Evolutionary conservation across 1,140 invertebrate species (phyloP).

Genomic region (Stegodyphus dumicola): DNA sequence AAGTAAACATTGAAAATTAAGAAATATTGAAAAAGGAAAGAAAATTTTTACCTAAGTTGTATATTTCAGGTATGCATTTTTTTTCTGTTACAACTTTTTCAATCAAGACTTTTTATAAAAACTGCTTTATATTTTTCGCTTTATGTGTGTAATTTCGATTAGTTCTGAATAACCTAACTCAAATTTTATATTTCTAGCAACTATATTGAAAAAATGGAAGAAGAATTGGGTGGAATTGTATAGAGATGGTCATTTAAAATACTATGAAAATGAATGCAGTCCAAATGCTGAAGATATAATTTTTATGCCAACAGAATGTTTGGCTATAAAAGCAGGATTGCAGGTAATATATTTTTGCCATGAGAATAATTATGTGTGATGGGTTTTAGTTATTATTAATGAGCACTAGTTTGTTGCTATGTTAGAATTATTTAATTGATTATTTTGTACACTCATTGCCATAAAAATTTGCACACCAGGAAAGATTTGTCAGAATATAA

Average conservation of each 20-base stretch:
- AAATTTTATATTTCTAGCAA: slow-evolving; percentile 18
- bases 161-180: background rate
- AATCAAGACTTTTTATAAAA: too few relatives aligned
- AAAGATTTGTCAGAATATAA: too few relatives aligned
- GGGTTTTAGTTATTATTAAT: too few relatives aligned
- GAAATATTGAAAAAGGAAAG: too few relatives aligned
- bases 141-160: background rate
- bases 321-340: slow-evolving; percentile 63
- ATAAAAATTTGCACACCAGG: too few relatives aligned
- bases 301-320: slow-evolving; percentile 64
- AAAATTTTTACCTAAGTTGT: too few relatives aligned
- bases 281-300: slow-evolving; percentile 66
- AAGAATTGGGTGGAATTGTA: slow-evolving; percentile 68
- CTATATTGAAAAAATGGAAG: slow-evolving; percentile 65
- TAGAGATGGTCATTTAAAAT: slow-evolving; percentile 66
- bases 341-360: slow-evolving; percentile 61
- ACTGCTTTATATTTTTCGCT: background rate
- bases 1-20: too few relatives aligned
- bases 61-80: too few relatives aligned
- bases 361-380: background rate
- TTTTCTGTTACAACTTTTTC: too few relatives aligned
- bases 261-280: slow-evolving; percentile 66
- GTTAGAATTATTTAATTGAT: too few relatives aligned
- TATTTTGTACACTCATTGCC: too few relatives aligned
- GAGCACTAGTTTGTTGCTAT: too few relatives aligned